Conservation (phyloP, 2,888 invertebrate species). For the Chrysolina haemoptera region DNA sequence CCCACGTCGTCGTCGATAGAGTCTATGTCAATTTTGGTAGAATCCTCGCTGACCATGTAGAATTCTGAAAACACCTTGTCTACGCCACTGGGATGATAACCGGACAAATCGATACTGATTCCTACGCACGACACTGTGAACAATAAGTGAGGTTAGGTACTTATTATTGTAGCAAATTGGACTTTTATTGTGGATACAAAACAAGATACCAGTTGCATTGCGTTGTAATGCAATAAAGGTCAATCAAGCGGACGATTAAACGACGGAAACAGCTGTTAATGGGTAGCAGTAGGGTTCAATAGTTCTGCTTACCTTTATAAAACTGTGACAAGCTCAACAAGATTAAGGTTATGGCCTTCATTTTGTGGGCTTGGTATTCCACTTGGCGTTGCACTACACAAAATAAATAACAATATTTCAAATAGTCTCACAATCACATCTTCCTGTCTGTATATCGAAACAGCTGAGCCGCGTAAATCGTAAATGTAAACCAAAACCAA, state of each 20-base stretch:
- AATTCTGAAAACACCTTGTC: conserved; percentile 56
- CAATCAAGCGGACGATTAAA: background rate
- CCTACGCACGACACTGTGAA: conserved; percentile 40
- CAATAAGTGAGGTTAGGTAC: conserved; percentile 40
- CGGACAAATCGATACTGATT: conserved; percentile 57
- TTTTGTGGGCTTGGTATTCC: background rate
- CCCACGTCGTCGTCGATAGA: conserved; percentile 70
- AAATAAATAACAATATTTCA: background rate
- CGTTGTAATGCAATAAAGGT: background rate
- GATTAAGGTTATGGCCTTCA: background rate
- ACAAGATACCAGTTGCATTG: background rate
- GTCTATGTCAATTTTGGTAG: conserved; percentile 63
- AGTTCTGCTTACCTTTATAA: background rate
- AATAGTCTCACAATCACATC: background rate
- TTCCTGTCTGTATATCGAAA: background rate
- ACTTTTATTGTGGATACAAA: background rate
- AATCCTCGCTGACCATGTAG: conserved; percentile 55
- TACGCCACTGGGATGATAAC: conserved; percentile 50
- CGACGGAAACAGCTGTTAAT: background rate
- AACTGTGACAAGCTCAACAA: background rate
- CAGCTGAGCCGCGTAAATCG: conserved; percentile 29
- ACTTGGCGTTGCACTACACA: background rate
- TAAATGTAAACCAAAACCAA: conserved; percentile 9
- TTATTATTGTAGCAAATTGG: background rate
- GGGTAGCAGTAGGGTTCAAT: background rate